Conservation (phyloP, 2,888 invertebrate species). For the Osmoderma eremita region DNA sequence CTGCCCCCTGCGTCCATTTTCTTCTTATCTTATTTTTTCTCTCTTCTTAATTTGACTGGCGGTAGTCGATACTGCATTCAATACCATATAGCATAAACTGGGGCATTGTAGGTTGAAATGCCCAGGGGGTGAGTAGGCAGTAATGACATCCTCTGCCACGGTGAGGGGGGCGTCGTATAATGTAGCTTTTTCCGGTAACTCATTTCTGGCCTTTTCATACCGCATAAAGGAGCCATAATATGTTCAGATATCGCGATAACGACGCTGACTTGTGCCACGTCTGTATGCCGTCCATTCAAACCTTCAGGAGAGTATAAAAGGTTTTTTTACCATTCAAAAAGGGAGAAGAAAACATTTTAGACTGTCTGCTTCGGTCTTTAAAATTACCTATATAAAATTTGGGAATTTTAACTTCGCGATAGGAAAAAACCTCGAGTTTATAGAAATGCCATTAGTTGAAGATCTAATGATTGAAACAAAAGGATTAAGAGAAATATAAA, state of each 20-base stretch:
- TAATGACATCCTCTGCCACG: constrained; percentile 58
- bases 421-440: too few species aligned
- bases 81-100: not conserved
- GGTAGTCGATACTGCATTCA: too few species aligned
- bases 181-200: constrained; percentile 55
- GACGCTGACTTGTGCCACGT: constrained; percentile 12
- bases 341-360: too few species aligned
- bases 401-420: too few species aligned
- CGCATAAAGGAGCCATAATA: constrained; percentile 41
- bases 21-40: too few species aligned
- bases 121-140: constrained; percentile 48
- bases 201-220: constrained; percentile 57
- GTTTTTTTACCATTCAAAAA: too few species aligned
- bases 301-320: not conserved
- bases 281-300: not conserved
- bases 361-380: too few species aligned
- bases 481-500: too few species aligned
- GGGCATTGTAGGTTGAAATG: constrained; percentile 39
- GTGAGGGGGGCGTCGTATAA: constrained; percentile 53
- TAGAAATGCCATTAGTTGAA: too few species aligned
- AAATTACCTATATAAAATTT: too few species aligned
- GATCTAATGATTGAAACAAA: too few species aligned
- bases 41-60: not conserved
- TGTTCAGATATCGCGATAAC: constrained; percentile 42
- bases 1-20: too few species aligned